Base-by-base conservation (phyloP, 2,888 invertebrate species). In the Pharmacophagus antenor region DNA sequence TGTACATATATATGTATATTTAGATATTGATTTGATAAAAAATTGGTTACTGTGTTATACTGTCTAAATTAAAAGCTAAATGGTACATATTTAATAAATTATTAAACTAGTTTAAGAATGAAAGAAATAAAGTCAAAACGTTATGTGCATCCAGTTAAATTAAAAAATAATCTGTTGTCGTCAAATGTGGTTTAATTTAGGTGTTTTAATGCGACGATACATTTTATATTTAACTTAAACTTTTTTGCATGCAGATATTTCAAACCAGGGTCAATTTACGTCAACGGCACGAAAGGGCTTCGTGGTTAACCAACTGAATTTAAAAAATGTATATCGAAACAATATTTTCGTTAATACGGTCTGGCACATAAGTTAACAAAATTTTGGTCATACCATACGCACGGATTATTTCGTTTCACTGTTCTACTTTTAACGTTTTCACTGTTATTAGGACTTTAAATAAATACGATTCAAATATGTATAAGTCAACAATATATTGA, bases 211-310 rank as follows among this genome's bases (percentile, higher is more conserved):
- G 46, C 18, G 46, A 15, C 22, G 23, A 37, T 18, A 56, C 46
- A 41, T 52, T n/a, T n/a, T 37, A 41, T 20, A 51, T 41, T 51
- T 56, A 31, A 31, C 31, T 51, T 55, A 55, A 37, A 51, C 44
- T 12, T 50, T n/a, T 27, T 27, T 12, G 17, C 42, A 42, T n/a
- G 21, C 2, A 42, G 42, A 48, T 54, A 54, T 54, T 58, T 23
- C 23, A 42, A 49, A 51, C 25, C 51, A 51, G 15, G 37, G 50
- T 15, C 51, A 47, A 48, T 55, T 56, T 48, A 46, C 53, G 10
- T 55, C 31, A 55, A 61, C 17, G 18, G 42, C 44, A 51, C 50
- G 53, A 48, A 56, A 61, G 56, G 61, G 61, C 56, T 61, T 61
- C 56, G 61, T 52, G 61, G 61, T 61, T 56, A 56, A 44, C 48